Evolutionary conservation across 64 coral and sea anemone species (phyloP).

Genomic region (Orbicella faveolata): DNA sequence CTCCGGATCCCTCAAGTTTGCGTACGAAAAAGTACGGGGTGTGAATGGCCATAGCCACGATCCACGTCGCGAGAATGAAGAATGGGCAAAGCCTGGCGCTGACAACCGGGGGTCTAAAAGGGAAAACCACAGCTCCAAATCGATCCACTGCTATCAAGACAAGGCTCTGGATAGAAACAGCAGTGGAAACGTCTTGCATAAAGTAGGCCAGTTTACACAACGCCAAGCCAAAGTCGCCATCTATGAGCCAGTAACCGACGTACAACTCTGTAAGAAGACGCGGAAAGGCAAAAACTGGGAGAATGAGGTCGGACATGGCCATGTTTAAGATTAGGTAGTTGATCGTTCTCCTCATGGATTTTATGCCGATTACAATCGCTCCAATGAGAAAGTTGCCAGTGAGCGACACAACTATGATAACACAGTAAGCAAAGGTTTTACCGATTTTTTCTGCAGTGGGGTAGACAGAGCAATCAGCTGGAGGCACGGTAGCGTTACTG

Average conservation of each 20-base stretch:
- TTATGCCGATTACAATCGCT: slow-evolving; percentile 8
- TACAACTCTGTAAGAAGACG: not conserved
- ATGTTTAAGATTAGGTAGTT: slow-evolving; percentile 47
- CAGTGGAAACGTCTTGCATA: slow-evolving; percentile 17
- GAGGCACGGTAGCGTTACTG: not conserved
- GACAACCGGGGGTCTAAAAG: slow-evolving; percentile 9
- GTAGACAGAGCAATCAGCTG: not conserved
- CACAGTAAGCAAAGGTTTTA: not conserved
- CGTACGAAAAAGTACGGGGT: slow-evolving; percentile 3
- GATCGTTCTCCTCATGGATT: slow-evolving; percentile 31
- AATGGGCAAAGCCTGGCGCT: slow-evolving; percentile 19
- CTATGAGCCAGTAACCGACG: slow-evolving; percentile 20
- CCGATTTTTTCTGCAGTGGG: not conserved
- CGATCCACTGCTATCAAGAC: slow-evolving; percentile 41
- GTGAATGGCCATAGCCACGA: slow-evolving; percentile 33
- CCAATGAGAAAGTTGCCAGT: slow-evolving; percentile 23
- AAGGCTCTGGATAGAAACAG: slow-evolving; percentile 20
- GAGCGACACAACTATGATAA: not conserved
- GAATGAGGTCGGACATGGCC: slow-evolving; percentile 33
- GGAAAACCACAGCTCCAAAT: slow-evolving; percentile 40
- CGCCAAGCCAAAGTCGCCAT: not conserved
- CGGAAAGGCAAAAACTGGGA: slow-evolving; percentile 25
- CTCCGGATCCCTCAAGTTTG: not conserved
- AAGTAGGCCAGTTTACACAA: slow-evolving; percentile 23
- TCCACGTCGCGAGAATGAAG: slow-evolving; percentile 10